These are phyloP conservation scores for Crocuta crocuta DNA, from an alignment of 2,113 vertebrate genomes.

Conservation along the genomic window DNA sequence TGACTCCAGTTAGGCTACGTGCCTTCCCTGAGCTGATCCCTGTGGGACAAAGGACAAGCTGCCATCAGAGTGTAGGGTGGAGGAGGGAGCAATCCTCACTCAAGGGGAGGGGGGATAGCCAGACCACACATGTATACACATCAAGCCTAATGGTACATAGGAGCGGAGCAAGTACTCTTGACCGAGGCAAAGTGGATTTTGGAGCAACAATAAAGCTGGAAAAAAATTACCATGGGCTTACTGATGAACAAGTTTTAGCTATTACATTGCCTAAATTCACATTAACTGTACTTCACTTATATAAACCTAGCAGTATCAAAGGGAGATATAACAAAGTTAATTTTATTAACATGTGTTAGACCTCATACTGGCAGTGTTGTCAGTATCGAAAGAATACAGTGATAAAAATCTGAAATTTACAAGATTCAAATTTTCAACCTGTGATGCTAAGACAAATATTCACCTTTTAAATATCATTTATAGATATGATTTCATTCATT, in stretches of 20 bases:
- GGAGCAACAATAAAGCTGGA: background rate
- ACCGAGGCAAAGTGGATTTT: background rate
- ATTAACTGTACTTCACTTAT: background rate
- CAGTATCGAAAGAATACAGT: background rate
- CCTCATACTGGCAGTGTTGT: background rate
- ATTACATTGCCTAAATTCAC: background rate
- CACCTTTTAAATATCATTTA: background rate
- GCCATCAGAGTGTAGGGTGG: background rate
- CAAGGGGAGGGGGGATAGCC: background rate
- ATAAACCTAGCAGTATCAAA: background rate
- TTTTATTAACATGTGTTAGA: background rate
- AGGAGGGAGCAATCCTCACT: rapidly evolving
- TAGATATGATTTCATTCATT: background rate
- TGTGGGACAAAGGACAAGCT: background rate
- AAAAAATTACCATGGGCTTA: background rate
- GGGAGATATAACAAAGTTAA: background rate
- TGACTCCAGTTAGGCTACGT: background rate
- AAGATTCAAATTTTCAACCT: background rate
- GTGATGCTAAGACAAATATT: background rate
- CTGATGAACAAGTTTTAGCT: background rate
- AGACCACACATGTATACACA: background rate
- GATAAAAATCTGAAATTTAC: background rate
- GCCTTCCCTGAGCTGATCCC: background rate
- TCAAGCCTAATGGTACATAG: background rate
- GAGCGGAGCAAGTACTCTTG: background rate